phyloP scores from a whole-genome alignment of 2,888 invertebrate genomes.

The Tricholauxania praeusta region DNA sequence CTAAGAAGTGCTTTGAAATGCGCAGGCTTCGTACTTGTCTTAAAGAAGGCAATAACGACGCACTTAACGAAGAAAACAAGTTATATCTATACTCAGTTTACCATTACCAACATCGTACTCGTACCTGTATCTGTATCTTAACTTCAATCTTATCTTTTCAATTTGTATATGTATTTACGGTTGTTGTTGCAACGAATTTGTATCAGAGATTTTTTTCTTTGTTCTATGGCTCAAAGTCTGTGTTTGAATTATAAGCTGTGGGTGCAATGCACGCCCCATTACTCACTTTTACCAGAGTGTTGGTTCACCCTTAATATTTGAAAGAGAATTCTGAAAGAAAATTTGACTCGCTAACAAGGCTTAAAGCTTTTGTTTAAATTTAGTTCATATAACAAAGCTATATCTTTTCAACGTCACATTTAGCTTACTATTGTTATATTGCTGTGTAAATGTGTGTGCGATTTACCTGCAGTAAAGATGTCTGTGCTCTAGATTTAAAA shows the following conservation, averaged over 20 bases:
- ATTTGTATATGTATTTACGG: not conserved
- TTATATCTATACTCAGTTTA: too few relatives aligned
- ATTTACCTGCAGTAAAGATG: not conserved
- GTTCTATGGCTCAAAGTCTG: slow-evolving; percentile 30
- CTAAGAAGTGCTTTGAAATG: slow-evolving; percentile 7
- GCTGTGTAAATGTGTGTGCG: not conserved
- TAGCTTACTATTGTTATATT: not conserved
- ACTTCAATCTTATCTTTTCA: slow-evolving; percentile 57
- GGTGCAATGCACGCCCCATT: not conserved
- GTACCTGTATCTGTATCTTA: slow-evolving; percentile 2
- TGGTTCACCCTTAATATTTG: not conserved
- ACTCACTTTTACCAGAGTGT: not conserved
- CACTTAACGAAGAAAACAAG: too few relatives aligned
- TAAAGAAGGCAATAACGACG: slow-evolving; percentile 1
- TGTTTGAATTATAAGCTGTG: slow-evolving; percentile 18
- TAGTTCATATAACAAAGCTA: not conserved
- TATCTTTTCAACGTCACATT: too few relatives aligned
- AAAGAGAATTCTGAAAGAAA: not conserved
- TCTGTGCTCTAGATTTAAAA: slow-evolving; percentile 26
- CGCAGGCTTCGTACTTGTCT: slow-evolving; percentile 31
- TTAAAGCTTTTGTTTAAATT: not conserved
- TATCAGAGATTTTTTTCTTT: slow-evolving; percentile 45
- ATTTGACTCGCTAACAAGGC: not conserved
- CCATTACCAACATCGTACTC: not conserved
- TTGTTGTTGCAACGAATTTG: too few relatives aligned